A percentile compares a stretch with the other conserved stretches of the same genome.
phyloP scores from a whole-genome alignment of 2,797 vertebrate species.

The Tragopan temminckii region DNA sequence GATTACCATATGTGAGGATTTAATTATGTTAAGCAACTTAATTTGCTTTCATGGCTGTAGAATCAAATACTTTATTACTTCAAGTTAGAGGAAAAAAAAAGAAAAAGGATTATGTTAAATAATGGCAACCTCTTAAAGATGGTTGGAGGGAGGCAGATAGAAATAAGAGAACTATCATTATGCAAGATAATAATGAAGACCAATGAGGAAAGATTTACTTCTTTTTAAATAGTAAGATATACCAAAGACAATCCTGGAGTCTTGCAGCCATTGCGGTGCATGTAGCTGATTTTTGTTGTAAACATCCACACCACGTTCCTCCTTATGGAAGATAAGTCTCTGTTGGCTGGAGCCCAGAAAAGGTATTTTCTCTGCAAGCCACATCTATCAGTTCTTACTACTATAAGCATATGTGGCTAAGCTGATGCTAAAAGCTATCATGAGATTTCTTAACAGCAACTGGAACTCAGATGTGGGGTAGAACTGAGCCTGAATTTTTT shows the following conservation, averaged over 20 bases:
- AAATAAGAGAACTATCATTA: neutral
- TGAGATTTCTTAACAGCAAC: neutral
- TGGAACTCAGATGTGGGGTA: neutral
- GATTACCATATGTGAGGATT: neutral
- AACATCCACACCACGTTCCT: neutral
- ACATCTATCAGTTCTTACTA: neutral
- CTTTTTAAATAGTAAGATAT: neutral
- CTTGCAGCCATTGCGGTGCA: neutral
- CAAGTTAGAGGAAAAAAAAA: neutral
- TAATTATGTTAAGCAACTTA: neutral
- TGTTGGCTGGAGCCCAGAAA: neutral
- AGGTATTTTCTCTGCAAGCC: neutral
- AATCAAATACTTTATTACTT: neutral
- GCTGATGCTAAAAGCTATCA: neutral
- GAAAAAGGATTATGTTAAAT: neutral
- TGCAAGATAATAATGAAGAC: neutral
- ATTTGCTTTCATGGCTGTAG: neutral
- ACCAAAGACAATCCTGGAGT: neutral
- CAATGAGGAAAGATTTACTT: neutral
- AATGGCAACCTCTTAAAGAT: neutral
- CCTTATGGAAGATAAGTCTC: neutral
- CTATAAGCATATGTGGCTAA: neutral
- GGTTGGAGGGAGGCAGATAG: neutral
- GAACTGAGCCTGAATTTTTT: neutral
- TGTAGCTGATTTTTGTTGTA: neutral